phyloP scores from a whole-genome alignment of 2,797 vertebrate species.

The Pempheris klunzingeri region DNA sequence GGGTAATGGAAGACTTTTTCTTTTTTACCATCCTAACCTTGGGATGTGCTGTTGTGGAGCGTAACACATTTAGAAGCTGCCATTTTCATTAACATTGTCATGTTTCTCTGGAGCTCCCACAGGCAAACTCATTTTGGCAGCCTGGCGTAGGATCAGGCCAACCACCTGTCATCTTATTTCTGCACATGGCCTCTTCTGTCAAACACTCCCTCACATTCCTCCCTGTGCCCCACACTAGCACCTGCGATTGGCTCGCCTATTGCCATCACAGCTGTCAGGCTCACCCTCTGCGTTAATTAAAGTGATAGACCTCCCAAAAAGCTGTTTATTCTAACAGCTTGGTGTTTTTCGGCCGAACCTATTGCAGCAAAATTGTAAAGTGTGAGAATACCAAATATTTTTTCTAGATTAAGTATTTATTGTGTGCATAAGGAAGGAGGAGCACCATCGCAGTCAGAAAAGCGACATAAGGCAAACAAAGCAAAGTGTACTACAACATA shows the following conservation, averaged over 20 bases:
- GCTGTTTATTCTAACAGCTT: slow-evolving; percentile 59
- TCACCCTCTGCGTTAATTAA: slow-evolving; percentile 79
- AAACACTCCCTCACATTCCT: slow-evolving; percentile 74
- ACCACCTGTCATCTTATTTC: slow-evolving; percentile 82
- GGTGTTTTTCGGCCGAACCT: slow-evolving; percentile 43
- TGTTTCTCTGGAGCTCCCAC: slow-evolving; percentile 63
- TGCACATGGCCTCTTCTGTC: slow-evolving; percentile 77
- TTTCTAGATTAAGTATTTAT: too few species aligned
- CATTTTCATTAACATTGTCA: slow-evolving; percentile 76
- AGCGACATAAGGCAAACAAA: too few species aligned
- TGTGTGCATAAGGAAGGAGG: too few species aligned
- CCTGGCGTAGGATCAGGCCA: slow-evolving; percentile 69
- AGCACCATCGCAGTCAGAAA: too few species aligned
- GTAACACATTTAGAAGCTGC: slow-evolving; percentile 55
- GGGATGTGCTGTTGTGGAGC: slow-evolving; percentile 44
- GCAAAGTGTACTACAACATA: too few species aligned
- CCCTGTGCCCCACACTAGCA: slow-evolving; percentile 70
- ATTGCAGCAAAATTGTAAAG: slow-evolving; percentile 32
- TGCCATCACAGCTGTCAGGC: slow-evolving; percentile 80
- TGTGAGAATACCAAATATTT: slow-evolving; percentile 37
- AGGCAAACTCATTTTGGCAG: slow-evolving; percentile 76
- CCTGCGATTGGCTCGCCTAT: slow-evolving; percentile 75
- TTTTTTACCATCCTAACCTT: slow-evolving; percentile 30
- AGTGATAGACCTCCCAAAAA: slow-evolving; percentile 77
- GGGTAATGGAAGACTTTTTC: slow-evolving; percentile 1